Percentiles rank a stretch among this genome's conserved stretches.
These are phyloP conservation scores for Yasuhikotakia modesta DNA, from an alignment of 2,797 vertebrate genomes.

Conservation along the genomic window DNA sequence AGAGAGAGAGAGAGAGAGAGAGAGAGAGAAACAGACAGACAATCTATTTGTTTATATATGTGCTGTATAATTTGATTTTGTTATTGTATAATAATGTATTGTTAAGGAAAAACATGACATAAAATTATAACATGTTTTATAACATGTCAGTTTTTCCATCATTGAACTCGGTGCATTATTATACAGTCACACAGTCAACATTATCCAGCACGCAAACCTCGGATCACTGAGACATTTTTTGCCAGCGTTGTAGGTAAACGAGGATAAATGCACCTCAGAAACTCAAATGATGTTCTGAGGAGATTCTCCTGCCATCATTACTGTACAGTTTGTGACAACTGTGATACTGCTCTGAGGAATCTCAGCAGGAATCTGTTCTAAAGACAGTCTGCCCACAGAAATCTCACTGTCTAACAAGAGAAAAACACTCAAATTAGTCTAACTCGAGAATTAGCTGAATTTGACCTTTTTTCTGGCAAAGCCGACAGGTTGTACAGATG, in stretches of 20 bases:
- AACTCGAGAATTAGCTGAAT: slow-evolving; percentile 42
- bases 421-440: slow-evolving; percentile 12
- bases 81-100: too few relatives aligned
- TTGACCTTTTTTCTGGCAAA: slow-evolving; percentile 44
- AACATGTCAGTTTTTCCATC: too few relatives aligned
- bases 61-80: too few relatives aligned
- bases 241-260: not conserved
- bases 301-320: not conserved
- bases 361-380: slow-evolving; percentile 24
- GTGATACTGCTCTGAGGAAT: not conserved
- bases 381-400: slow-evolving; percentile 16
- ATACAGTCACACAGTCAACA: too few relatives aligned
- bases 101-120: too few relatives aligned
- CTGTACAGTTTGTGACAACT: slow-evolving; percentile 5
- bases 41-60: too few relatives aligned
- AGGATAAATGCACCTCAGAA: not conserved
- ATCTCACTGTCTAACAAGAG: slow-evolving; percentile 8
- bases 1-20: too few relatives aligned
- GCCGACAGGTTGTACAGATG: slow-evolving; percentile 25
- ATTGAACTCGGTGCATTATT: too few relatives aligned
- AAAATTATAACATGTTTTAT: too few relatives aligned
- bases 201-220: not conserved
- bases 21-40: too few relatives aligned
- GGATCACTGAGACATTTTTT: not conserved
- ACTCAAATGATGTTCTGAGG: not conserved